These are phyloP conservation scores for Xylophagus ater DNA, from an alignment of 2,888 invertebrate species.

Conservation along the genomic window DNA sequence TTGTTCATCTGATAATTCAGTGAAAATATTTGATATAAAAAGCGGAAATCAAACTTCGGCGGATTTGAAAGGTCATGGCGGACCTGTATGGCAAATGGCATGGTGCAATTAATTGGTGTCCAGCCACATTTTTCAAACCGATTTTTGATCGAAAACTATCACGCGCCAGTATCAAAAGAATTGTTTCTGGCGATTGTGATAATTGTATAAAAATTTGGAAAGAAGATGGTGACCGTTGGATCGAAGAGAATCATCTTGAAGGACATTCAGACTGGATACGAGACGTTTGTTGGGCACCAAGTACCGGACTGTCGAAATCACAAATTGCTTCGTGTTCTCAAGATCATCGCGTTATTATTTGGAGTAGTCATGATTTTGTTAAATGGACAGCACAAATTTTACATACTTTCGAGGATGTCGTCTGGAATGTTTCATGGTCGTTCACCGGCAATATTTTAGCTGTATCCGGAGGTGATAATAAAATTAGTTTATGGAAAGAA, in stretches of 20 bases:
- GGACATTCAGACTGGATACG: slow-evolving; percentile 98
- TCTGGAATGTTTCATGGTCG: slow-evolving; percentile 99
- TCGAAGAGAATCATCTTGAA: slow-evolving; percentile 86
- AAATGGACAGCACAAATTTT: slow-evolving; percentile 82
- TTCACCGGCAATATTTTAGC: slow-evolving; percentile 94
- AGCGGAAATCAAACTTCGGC: slow-evolving; percentile 86
- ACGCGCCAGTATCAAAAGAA: slow-evolving; percentile 48
- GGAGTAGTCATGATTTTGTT: slow-evolving; percentile 70
- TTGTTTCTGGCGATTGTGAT: slow-evolving; percentile 97
- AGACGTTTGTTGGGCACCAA: slow-evolving; percentile 98
- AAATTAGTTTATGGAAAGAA: slow-evolving; percentile 89
- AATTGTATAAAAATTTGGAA: slow-evolving; percentile 92
- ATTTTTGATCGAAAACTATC: slow-evolving; percentile 49
- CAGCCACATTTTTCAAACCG: slow-evolving; percentile 56
- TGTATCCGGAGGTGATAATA: slow-evolving; percentile 96
- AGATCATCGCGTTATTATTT: slow-evolving; percentile 74
- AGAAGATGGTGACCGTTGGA: slow-evolving; percentile 80
- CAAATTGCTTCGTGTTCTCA: slow-evolving; percentile 95
- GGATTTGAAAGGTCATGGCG: slow-evolving; percentile 83
- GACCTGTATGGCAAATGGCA: slow-evolving; percentile 94
- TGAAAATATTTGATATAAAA: slow-evolving; percentile 93
- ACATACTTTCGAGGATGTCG: slow-evolving; percentile 92
- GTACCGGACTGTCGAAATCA: slow-evolving; percentile 75
- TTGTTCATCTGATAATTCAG: slow-evolving; percentile 94
- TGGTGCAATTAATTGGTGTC: slow-evolving; percentile 97